Evolutionary conservation across 2,113 vertebrate species (phyloP).

Genomic region (Phrynosoma blainvillii): DNA sequence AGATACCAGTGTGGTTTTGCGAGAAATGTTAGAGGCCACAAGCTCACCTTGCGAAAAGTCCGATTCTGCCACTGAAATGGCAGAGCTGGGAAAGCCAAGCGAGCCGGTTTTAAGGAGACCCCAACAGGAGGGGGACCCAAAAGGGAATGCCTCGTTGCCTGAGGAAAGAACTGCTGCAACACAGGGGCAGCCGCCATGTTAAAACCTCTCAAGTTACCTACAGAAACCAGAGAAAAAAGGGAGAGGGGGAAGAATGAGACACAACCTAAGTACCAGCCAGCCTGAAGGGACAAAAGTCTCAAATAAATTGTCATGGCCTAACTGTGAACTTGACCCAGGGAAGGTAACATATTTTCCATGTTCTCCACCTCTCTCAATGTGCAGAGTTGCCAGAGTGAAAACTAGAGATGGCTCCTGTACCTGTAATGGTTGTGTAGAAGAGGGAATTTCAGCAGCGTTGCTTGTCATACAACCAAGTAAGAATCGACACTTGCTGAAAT

Average conservation of each 20-base stretch:
- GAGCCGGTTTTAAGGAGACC: conserved; percentile 87
- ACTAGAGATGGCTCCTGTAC: no score
- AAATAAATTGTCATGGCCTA: neutral
- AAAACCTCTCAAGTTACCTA: conserved; percentile 87
- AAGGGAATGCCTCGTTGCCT: conserved; percentile 90
- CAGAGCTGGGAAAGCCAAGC: conserved; percentile 84
- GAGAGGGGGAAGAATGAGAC: no score
- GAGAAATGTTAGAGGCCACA: neutral
- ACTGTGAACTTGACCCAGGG: neutral
- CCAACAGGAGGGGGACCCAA: conserved; percentile 93
- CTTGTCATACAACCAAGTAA: no score
- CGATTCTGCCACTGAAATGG: conserved; percentile 84
- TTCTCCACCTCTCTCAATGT: neutral
- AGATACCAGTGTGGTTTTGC: neutral
- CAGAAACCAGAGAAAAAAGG: neutral
- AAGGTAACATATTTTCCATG: neutral
- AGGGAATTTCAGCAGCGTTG: no score
- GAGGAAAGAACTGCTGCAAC: conserved; percentile 91
- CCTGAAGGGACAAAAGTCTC: neutral
- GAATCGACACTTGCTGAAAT: no score
- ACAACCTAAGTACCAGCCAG: neutral
- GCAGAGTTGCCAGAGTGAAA: no score
- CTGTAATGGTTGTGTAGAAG: no score
- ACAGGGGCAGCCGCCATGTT: conserved; percentile 85
- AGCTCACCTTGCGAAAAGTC: conserved; percentile 82